These are phyloP conservation scores for Cheilosia soror DNA, from an alignment of 2,888 invertebrate species.

Conservation along the genomic window DNA sequence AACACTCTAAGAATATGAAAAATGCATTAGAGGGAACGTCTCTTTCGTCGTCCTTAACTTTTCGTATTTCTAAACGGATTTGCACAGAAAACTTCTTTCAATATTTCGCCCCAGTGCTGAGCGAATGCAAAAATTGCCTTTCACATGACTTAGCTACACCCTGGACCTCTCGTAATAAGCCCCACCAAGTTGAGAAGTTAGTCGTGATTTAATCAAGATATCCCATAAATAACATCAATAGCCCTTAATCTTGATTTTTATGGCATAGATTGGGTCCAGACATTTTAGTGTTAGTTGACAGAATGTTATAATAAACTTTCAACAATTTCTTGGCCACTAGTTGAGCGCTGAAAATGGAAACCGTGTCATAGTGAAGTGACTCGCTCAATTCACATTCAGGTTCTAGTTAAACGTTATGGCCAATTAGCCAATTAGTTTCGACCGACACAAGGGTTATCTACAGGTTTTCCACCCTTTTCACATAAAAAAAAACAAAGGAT, in stretches of 20 bases:
- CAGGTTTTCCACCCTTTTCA: too few species aligned
- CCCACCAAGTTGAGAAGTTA: slow-evolving; percentile 37
- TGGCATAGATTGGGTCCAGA: slow-evolving; percentile 27
- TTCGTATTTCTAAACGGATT: slow-evolving; percentile 61
- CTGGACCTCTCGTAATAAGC: background rate
- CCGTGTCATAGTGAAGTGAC: background rate
- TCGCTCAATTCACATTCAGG: background rate
- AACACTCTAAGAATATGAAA: slow-evolving; percentile 73
- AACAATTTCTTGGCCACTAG: slow-evolving; percentile 27
- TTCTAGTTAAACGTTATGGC: slow-evolving; percentile 17
- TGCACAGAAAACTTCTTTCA: slow-evolving; percentile 57
- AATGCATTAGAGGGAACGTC: slow-evolving; percentile 61
- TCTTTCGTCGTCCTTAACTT: slow-evolving; percentile 18
- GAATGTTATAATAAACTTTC: slow-evolving; percentile 38
- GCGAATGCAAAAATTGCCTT: slow-evolving; percentile 48
- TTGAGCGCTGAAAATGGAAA: slow-evolving; percentile 19
- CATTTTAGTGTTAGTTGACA: slow-evolving; percentile 1
- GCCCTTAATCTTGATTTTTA: slow-evolving; percentile 33
- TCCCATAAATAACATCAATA: slow-evolving; percentile 48
- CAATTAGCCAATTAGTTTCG: slow-evolving; percentile 54
- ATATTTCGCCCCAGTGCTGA: slow-evolving; percentile 30
- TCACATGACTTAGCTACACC: background rate
- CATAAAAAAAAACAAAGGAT: too few species aligned
- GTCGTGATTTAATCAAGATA: slow-evolving; percentile 39
- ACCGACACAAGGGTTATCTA: background rate